These are phyloP conservation scores for Chascanopsetta lugubris DNA, from an alignment of 2,113 vertebrate genomes.

Conservation along the genomic window DNA sequence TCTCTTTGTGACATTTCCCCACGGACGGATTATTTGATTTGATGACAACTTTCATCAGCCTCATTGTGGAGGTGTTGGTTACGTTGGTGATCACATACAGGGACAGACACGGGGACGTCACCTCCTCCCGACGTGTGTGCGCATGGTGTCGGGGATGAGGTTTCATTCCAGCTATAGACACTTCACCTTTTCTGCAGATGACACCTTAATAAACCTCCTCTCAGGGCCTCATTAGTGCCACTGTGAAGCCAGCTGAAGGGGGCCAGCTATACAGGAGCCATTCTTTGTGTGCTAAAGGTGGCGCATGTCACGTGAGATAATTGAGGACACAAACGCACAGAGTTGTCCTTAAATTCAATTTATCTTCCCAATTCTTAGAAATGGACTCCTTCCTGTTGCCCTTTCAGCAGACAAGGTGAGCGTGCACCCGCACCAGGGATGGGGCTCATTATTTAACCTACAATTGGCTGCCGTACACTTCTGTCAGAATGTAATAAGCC, in stretches of 20 bases:
- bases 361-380: constrained; percentile 7
- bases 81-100: not conserved
- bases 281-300: not conserved
- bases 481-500: constrained; percentile 9
- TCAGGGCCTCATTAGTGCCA: constrained; percentile 37
- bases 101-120: not conserved
- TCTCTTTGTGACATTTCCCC: not conserved
- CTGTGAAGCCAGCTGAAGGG: constrained; percentile 26
- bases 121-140: not conserved
- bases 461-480: constrained; percentile 7
- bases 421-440: constrained; percentile 9
- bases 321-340: not conserved
- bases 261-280: constrained; percentile 7
- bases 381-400: constrained; percentile 22
- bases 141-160: not conserved
- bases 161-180: constrained; percentile 56
- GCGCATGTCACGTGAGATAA: not conserved
- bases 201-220: constrained; percentile 43
- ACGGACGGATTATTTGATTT: not conserved
- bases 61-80: not conserved
- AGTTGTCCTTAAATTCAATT: not conserved
- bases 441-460: constrained; percentile 35
- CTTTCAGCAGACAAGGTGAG: constrained; percentile 11
- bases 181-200: constrained; percentile 27
- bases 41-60: not conserved